Percentiles rank a stretch among this genome's conserved stretches.
Conservation (phyloP, 2,113 vertebrate genomes). For the Apistogramma diplotaenia region DNA sequence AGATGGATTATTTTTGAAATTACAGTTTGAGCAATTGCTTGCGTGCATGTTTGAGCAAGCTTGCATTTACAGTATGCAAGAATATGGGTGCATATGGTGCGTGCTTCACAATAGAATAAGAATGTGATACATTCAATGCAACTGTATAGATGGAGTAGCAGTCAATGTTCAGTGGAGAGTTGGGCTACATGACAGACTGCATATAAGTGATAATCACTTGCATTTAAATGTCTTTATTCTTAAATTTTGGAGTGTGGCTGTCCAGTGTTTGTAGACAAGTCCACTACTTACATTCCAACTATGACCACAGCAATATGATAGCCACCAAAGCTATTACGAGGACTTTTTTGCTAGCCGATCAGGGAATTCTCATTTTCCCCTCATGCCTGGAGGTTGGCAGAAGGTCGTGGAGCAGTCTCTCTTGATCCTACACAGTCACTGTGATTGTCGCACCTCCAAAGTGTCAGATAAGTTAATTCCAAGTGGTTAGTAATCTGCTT, state of each 20-base stretch:
- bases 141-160: constrained; percentile 7
- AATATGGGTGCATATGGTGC: not conserved
- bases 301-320: not conserved
- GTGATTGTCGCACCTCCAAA: not conserved
- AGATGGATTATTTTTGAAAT: constrained; percentile 62
- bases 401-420: too few species aligned
- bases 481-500: too few species aligned
- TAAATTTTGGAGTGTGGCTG: too few species aligned
- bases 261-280: not conserved
- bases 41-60: constrained; percentile 5
- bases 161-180: constrained; percentile 19
- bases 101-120: not conserved
- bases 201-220: not conserved
- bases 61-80: not conserved
- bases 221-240: too few species aligned
- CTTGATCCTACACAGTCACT: too few species aligned
- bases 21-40: constrained; percentile 58
- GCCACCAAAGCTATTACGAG: not conserved
- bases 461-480: not conserved
- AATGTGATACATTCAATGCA: constrained; percentile 15
- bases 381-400: too few species aligned
- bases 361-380: too few species aligned
- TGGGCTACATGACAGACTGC: not conserved
- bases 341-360: too few species aligned
- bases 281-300: not conserved